Evolutionary conservation across 2,888 invertebrate species (phyloP).

Genomic region (Lissocephala sabroskyi): DNA sequence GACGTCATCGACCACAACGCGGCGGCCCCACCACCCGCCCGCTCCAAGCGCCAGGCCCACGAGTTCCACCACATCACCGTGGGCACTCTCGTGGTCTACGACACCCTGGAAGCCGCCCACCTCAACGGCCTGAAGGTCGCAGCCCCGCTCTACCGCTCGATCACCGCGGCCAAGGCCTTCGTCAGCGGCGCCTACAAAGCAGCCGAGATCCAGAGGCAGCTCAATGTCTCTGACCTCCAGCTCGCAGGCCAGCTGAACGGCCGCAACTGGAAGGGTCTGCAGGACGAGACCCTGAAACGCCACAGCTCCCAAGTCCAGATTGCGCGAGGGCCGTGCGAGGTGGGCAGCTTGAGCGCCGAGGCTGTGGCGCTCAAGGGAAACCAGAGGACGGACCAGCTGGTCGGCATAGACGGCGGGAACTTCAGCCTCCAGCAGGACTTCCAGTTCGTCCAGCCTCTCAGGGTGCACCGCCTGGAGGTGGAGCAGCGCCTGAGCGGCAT

Average conservation of each 20-base stretch:
- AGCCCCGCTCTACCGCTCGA: constrained; percentile 51
- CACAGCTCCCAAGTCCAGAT: constrained; percentile 72
- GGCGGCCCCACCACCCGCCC: constrained; percentile 7
- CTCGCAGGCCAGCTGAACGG: constrained; percentile 74
- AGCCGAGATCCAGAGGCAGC: constrained; percentile 16
- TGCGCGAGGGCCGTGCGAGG: constrained; percentile 59
- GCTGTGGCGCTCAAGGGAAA: constrained; percentile 58
- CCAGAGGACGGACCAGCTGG: constrained; percentile 58
- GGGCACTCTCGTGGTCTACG: constrained; percentile 53
- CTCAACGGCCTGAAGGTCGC: constrained; percentile 52
- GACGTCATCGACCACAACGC: constrained; percentile 49
- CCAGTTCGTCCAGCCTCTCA: constrained; percentile 70
- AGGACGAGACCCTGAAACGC: constrained; percentile 73
- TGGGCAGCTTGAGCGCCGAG: constrained; percentile 60
- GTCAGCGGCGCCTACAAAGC: constrained; percentile 32
- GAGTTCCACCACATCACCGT: constrained; percentile 54
- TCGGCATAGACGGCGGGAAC: constrained; percentile 68
- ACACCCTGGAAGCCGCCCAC: constrained; percentile 35
- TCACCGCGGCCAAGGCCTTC: constrained; percentile 49
- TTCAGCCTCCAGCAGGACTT: constrained; percentile 73
- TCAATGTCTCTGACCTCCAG: constrained; percentile 71
- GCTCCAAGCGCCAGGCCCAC: constrained; percentile 12
- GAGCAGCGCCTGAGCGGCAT: constrained; percentile 73
- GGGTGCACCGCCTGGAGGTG: constrained; percentile 70
- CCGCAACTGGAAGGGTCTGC: constrained; percentile 71